These are phyloP conservation scores for Ormyrus labotus DNA, from an alignment of 2,888 invertebrate genomes.

Conservation along the genomic window DNA sequence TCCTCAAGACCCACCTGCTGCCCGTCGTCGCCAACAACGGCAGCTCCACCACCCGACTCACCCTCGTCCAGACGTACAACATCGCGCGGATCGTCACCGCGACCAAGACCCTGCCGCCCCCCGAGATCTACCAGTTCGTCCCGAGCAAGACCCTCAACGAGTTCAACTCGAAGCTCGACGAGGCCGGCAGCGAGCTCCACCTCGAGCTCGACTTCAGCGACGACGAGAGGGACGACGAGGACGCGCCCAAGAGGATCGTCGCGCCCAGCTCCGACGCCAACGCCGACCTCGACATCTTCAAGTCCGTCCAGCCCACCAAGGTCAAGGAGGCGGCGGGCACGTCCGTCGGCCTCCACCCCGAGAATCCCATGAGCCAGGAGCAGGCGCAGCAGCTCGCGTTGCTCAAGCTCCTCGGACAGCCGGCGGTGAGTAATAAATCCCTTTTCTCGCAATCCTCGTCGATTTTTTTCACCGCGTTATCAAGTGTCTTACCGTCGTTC, in stretches of 20 bases:
- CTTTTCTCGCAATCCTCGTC: too few species aligned
- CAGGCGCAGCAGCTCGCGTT: conserved; percentile 86
- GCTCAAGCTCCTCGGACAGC: conserved; percentile 83
- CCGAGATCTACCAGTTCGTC: conserved; percentile 91
- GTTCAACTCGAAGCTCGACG: conserved; percentile 91
- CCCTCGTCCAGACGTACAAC: conserved; percentile 92
- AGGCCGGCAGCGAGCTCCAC: conserved; percentile 91
- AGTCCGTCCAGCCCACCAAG: conserved; percentile 74
- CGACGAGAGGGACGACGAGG: conserved; percentile 79
- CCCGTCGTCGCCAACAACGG: conserved; percentile 86
- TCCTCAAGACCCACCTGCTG: conserved; percentile 91
- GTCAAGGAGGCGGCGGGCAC: neutral
- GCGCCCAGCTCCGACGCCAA: conserved; percentile 79
- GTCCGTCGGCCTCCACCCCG: conserved; percentile 27
- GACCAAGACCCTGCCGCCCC: conserved; percentile 91
- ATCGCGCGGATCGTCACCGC: conserved; percentile 92
- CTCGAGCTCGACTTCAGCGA: conserved; percentile 91
- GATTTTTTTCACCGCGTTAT: too few species aligned
- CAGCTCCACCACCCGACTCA: conserved; percentile 85
- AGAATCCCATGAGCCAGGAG: conserved; percentile 78
- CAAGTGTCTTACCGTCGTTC: too few species aligned
- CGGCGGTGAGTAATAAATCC: conserved; percentile 64
- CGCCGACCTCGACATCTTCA: conserved; percentile 84
- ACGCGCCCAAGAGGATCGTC: conserved; percentile 74
- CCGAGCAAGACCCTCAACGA: conserved; percentile 92